These are phyloP conservation scores for Sphecodes monilicornis DNA, from an alignment of 2,888 invertebrate species.

Conservation along the genomic window DNA sequence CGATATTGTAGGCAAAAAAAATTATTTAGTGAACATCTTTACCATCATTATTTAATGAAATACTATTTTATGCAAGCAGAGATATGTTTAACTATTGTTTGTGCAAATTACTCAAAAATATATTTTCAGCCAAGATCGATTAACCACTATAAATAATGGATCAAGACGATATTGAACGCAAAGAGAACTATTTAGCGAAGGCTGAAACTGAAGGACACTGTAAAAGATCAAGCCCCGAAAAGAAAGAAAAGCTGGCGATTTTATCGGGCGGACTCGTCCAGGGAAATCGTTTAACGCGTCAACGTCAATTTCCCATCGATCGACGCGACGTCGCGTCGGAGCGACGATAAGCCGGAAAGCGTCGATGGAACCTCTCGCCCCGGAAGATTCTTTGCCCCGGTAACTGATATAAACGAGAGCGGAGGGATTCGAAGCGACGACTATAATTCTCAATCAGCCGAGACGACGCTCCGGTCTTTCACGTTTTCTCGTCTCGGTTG, in stretches of 20 bases:
- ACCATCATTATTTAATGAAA: too few species aligned
- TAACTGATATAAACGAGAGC: slow-evolving; percentile 72
- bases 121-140: too few species aligned
- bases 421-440: slow-evolving; percentile 50
- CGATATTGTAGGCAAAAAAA: too few species aligned
- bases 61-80: too few species aligned
- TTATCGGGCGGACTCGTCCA: background rate
- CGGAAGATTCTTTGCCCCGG: slow-evolving; percentile 41
- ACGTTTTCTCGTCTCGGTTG: slow-evolving; percentile 50
- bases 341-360: slow-evolving; percentile 30
- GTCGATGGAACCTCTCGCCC: slow-evolving; percentile 28
- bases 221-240: background rate
- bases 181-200: background rate
- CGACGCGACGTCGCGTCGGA: slow-evolving; percentile 22
- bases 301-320: slow-evolving; percentile 39
- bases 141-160: too few species aligned
- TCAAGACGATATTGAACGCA: too few species aligned
- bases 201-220: background rate
- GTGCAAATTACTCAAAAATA: too few species aligned
- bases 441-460: slow-evolving; percentile 76
- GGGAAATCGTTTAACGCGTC: slow-evolving; percentile 39
- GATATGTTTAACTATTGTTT: too few species aligned
- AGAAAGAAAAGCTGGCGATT: background rate
- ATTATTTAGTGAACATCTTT: too few species aligned
- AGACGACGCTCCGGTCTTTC: slow-evolving; percentile 37